phyloP scores from a whole-genome alignment of 2,888 invertebrate genomes.

The Imbricaverruca yamaguchii region DNA sequence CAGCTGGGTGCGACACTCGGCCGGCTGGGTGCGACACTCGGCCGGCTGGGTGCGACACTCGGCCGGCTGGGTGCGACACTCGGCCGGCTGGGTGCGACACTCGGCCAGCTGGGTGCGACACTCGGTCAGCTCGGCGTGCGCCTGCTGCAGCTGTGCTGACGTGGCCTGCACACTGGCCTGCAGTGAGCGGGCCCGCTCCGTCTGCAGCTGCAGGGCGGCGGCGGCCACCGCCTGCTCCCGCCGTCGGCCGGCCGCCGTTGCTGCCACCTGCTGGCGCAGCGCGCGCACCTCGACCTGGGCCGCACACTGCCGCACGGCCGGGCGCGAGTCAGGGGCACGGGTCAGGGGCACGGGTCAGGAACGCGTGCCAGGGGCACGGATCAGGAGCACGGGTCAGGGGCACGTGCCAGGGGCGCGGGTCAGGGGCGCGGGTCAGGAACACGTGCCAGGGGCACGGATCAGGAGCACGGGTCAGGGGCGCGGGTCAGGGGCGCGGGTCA shows the following conservation, averaged over 20 bases:
- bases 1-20: not conserved
- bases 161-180: not conserved
- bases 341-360: too few relatives aligned
- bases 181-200: conserved; percentile 3
- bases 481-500: too few relatives aligned
- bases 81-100: too few relatives aligned
- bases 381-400: too few relatives aligned
- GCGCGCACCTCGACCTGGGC: not conserved
- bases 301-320: not conserved
- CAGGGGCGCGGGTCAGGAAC: too few relatives aligned
- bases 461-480: too few relatives aligned
- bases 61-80: too few relatives aligned
- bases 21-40: not conserved
- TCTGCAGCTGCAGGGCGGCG: not conserved
- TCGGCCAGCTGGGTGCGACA: not conserved
- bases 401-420: too few relatives aligned
- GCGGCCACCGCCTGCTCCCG: conserved; percentile 4
- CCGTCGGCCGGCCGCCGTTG: not conserved
- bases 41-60: too few relatives aligned
- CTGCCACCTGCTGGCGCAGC: not conserved
- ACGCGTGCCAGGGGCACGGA: too few relatives aligned
- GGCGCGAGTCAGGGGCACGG: too few relatives aligned
- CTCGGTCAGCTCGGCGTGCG: not conserved
- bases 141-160: not conserved
- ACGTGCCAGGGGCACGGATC: too few relatives aligned